Percentiles rank a stretch among this genome's conserved stretches.
phyloP scores from a whole-genome alignment of 2,888 invertebrate species.

The Ectemnius continuus region DNA sequence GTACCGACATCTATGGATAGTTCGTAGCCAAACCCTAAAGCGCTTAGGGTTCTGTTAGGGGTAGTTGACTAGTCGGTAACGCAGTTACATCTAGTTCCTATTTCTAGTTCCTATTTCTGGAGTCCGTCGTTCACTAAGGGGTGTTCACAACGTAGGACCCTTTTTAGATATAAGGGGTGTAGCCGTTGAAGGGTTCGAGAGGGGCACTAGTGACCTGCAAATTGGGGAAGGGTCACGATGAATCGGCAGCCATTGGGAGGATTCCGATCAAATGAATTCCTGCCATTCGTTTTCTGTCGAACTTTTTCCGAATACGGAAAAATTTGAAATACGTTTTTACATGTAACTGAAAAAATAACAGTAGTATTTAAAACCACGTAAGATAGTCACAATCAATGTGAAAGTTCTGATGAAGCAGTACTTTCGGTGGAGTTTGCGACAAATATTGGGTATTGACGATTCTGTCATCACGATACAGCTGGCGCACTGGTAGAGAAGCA shows the following conservation, averaged over 20 bases:
- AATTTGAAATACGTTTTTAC: too few relatives aligned
- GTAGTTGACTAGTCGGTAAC: slow-evolving; percentile 66
- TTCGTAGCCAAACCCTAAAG: slow-evolving; percentile 36
- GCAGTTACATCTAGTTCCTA: slow-evolving; percentile 62
- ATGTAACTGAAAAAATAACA: too few relatives aligned
- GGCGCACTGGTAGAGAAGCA: slow-evolving; percentile 26
- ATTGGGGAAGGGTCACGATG: slow-evolving; percentile 53
- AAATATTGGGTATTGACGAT: slow-evolving; percentile 67
- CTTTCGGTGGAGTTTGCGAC: background rate
- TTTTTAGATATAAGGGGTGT: slow-evolving; percentile 27
- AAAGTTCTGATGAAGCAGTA: too few relatives aligned
- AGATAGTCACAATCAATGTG: too few relatives aligned
- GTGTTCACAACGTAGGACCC: slow-evolving; percentile 58
- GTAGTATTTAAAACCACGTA: too few relatives aligned
- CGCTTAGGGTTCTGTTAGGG: slow-evolving; percentile 12
- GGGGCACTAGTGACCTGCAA: slow-evolving; percentile 23
- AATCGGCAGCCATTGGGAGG: slow-evolving; percentile 34
- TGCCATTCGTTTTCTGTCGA: slow-evolving; percentile 21
- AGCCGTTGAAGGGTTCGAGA: slow-evolving; percentile 41
- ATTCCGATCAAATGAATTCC: slow-evolving; percentile 30
- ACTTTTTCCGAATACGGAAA: too few relatives aligned
- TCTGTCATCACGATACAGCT: slow-evolving; percentile 39
- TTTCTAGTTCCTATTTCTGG: slow-evolving; percentile 50
- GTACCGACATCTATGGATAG: slow-evolving; percentile 68
- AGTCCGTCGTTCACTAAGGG: slow-evolving; percentile 50